These are phyloP conservation scores for Calypte anna DNA, from an alignment of 2,113 vertebrate species.

Conservation along the genomic window DNA sequence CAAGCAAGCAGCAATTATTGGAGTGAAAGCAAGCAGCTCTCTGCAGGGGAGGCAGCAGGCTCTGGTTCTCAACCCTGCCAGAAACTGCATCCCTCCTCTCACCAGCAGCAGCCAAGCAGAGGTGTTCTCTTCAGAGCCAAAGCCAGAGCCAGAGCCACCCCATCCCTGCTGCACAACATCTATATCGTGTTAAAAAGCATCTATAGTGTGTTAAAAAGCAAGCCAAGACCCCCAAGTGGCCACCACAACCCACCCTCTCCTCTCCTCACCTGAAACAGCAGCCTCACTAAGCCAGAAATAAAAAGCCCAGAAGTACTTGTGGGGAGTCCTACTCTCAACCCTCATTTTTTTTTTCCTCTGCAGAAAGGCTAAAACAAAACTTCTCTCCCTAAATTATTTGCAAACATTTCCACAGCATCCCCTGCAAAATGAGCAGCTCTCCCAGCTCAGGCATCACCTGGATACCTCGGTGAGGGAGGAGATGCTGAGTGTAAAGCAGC, in stretches of 20 bases:
- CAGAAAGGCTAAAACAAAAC: not conserved
- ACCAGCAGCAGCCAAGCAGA: accelerated
- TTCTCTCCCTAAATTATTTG: not conserved
- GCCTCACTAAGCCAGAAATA: not conserved
- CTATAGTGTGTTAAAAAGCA: not conserved
- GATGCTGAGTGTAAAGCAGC: not conserved
- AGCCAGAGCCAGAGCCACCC: not conserved
- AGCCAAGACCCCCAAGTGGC: accelerated
- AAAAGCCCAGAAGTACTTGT: not conserved
- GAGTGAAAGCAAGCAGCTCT: not conserved
- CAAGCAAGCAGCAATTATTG: constrained; percentile 20
- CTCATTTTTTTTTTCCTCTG: not conserved
- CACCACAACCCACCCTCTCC: not conserved
- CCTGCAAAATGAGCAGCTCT: not conserved
- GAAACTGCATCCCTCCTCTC: not conserved
- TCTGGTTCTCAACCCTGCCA: not conserved
- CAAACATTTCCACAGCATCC: not conserved
- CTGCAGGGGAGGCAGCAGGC: constrained; percentile 11
- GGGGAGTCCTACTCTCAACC: not conserved
- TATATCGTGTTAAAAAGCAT: accelerated
- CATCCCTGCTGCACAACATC: not conserved
- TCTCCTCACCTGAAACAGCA: not conserved
- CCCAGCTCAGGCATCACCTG: not conserved
- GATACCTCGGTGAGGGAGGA: not conserved
- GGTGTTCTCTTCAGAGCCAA: not conserved